phyloP scores from a whole-genome alignment of 2,113 vertebrate species.

The Entomyzon cyanotis region DNA sequence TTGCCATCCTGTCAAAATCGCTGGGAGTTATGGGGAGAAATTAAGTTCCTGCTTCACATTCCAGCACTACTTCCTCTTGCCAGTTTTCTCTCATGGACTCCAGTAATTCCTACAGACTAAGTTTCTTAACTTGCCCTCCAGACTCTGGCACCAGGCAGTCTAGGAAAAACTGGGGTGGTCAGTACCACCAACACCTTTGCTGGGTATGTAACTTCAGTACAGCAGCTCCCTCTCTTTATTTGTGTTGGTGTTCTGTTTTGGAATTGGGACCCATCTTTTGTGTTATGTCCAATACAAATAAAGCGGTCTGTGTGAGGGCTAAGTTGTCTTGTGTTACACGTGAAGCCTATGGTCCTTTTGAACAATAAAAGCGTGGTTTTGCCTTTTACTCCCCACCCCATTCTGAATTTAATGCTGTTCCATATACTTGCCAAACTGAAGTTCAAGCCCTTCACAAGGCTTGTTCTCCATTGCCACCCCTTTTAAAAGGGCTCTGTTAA shows the following conservation, averaged over 20 bases:
- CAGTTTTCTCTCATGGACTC: not conserved
- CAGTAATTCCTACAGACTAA: not conserved
- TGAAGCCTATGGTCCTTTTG: not conserved
- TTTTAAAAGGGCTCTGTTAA: not conserved
- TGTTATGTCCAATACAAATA: not conserved
- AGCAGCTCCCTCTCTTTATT: not conserved
- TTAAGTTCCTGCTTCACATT: not conserved
- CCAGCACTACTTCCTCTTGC: not conserved
- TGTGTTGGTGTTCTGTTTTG: not conserved
- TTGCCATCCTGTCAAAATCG: not conserved
- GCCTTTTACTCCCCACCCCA: not conserved
- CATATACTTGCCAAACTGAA: not conserved
- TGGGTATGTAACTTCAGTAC: not conserved
- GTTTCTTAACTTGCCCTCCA: not conserved
- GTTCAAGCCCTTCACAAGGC: not conserved
- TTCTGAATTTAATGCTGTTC: not conserved
- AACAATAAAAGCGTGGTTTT: not conserved
- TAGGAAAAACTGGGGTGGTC: not conserved
- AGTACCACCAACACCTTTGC: not conserved
- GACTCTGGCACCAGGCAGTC: not conserved
- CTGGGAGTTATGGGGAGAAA: not conserved
- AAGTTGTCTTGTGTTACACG: fast-evolving
- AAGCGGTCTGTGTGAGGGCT: not conserved
- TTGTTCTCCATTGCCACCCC: not conserved
- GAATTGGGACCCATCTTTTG: not conserved